phyloP scores from a whole-genome alignment of 2,888 invertebrate species.

The Crioceris asparagi region DNA sequence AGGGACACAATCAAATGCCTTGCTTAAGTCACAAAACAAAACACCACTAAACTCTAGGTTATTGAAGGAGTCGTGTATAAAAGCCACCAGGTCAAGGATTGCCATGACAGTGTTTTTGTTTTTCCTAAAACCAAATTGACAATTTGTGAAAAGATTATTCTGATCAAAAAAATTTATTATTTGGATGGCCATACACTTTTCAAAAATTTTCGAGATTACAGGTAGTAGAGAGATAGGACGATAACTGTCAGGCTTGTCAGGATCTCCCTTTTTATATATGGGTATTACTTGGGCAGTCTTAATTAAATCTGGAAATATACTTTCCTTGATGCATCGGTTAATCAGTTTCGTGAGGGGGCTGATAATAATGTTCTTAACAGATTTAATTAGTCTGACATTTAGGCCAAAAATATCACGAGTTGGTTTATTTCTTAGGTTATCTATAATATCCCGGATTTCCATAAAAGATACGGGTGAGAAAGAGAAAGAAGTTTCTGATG shows the following conservation, averaged over 20 bases:
- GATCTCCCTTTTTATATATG: neutral
- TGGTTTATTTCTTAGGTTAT: constrained; percentile 7
- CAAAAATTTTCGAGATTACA: constrained; percentile 9
- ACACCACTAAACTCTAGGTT: neutral
- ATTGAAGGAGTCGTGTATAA: neutral
- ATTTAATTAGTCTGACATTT: constrained; percentile 3
- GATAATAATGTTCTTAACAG: constrained; percentile 4
- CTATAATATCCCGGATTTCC: constrained; percentile 1
- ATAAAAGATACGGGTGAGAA: too few relatives aligned
- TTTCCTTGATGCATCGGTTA: neutral
- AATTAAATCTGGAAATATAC: neutral
- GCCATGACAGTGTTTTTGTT: constrained; percentile 6
- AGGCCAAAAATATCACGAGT: constrained; percentile 6
- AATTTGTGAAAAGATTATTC: constrained; percentile 7
- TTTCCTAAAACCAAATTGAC: constrained; percentile 11
- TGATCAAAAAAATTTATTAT: constrained; percentile 5
- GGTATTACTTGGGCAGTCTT: neutral
- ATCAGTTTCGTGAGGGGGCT: constrained; percentile 2
- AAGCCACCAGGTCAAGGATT: neutral
- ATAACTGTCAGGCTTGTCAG: constrained; percentile 2
- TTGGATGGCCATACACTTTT: constrained; percentile 6
- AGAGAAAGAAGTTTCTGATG: too few relatives aligned
- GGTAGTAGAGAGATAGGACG: constrained; percentile 7
- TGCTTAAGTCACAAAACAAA: constrained; percentile 5
- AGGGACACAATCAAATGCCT: constrained; percentile 11